Evolutionary conservation across 2,113 vertebrate species (phyloP).

Genomic region (Sturnira hondurensis): DNA sequence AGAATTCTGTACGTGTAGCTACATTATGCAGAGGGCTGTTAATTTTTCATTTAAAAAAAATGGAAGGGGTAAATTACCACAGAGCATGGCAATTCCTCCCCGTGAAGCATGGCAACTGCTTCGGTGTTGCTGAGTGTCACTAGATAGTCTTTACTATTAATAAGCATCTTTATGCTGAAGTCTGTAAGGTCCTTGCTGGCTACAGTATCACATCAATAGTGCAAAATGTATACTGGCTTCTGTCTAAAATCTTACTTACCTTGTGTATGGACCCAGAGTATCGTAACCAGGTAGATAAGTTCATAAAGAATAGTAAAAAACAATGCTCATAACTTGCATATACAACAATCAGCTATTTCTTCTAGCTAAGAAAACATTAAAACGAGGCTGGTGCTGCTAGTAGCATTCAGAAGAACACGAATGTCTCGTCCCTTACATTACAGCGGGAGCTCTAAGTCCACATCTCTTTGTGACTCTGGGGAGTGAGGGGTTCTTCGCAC

Average conservation of each 20-base stretch:
- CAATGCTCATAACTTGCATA: constrained; percentile 61
- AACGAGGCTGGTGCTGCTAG: constrained; percentile 65
- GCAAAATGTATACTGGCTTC: constrained; percentile 63
- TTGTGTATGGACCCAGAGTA: constrained; percentile 65
- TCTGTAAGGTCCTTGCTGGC: constrained; percentile 65
- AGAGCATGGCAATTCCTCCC: constrained; percentile 22
- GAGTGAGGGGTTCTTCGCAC: constrained; percentile 61
- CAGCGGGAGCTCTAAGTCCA: constrained; percentile 42
- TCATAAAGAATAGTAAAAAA: constrained; percentile 51
- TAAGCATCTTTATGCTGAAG: constrained; percentile 66
- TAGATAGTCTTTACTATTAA: constrained; percentile 29
- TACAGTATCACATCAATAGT: constrained; percentile 61
- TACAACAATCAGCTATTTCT: constrained; percentile 64
- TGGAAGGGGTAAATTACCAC: background rate
- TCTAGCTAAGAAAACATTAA: constrained; percentile 61
- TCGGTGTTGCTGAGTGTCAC: constrained; percentile 31
- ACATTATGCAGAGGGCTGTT: constrained; percentile 8
- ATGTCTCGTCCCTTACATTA: constrained; percentile 58
- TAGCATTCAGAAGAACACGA: constrained; percentile 66
- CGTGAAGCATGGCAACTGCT: constrained; percentile 1
- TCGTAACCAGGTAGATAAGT: constrained; percentile 69
- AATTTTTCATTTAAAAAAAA: constrained; percentile 36
- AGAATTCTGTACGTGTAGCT: constrained; percentile 1
- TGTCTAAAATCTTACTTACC: constrained; percentile 37
- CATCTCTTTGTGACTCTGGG: constrained; percentile 61